Percentiles rank a stretch among this genome's conserved stretches.
These are phyloP conservation scores for Nephrotoma flavescens DNA, from an alignment of 2,888 invertebrate genomes.

Conservation along the genomic window DNA sequence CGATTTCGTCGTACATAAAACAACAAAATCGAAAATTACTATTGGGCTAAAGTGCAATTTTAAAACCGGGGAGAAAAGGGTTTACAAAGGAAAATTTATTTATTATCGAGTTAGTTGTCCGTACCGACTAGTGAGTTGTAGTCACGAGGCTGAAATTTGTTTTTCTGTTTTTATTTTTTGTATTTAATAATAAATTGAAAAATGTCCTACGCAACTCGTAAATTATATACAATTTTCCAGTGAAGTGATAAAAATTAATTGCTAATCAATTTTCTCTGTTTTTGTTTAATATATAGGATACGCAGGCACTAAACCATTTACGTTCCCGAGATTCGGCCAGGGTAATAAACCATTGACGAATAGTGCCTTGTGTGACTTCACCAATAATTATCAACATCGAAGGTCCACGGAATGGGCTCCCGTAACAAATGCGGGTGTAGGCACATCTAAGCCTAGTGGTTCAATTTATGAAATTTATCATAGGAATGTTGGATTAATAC, in stretches of 20 bases:
- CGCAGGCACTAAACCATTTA: slow-evolving; percentile 26
- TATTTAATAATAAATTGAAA: not conserved
- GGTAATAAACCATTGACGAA: slow-evolving; percentile 44
- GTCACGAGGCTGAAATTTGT: not conserved
- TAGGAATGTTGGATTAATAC: slow-evolving; percentile 56
- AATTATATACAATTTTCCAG: not conserved
- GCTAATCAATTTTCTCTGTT: slow-evolving; percentile 2
- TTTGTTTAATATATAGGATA: slow-evolving; percentile 17
- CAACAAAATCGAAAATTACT: not conserved
- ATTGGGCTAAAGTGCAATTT: not conserved
- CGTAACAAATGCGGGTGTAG: slow-evolving; percentile 19
- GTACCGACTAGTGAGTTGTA: not conserved
- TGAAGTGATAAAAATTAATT: not conserved
- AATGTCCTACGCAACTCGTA: slow-evolving; percentile 15
- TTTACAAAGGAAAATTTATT: not conserved
- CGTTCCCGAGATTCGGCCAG: slow-evolving; percentile 25
- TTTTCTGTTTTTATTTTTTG: not conserved
- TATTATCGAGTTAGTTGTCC: not conserved
- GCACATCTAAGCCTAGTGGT: slow-evolving; percentile 19
- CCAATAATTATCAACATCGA: slow-evolving; percentile 54
- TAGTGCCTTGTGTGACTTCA: slow-evolving; percentile 58
- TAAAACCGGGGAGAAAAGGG: not conserved
- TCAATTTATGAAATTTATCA: slow-evolving; percentile 48
- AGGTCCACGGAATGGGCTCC: slow-evolving; percentile 65
- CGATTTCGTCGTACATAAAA: not conserved